Evolutionary conservation across 2,888 invertebrate species (phyloP).

Genomic region (Chaitophorus viminalis): DNA sequence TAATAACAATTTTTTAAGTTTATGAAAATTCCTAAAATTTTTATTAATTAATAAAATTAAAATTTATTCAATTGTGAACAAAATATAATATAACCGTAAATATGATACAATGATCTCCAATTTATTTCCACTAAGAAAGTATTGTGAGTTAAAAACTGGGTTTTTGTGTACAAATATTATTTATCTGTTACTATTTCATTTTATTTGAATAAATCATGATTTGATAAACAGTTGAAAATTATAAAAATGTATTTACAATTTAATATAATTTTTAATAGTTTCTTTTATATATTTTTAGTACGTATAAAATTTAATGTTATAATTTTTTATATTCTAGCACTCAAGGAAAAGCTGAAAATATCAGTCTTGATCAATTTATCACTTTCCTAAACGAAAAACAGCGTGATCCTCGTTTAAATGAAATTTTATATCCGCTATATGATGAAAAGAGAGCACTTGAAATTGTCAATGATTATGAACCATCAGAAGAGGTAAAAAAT

Average conservation of each 20-base stretch:
- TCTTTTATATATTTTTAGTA: conserved; percentile 11
- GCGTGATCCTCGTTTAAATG: conserved; percentile 96
- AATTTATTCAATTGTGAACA: no score
- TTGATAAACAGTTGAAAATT: neutral
- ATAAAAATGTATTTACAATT: no score
- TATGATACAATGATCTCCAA: no score
- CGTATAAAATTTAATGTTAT: neutral
- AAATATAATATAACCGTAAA: no score
- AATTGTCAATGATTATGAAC: conserved; percentile 93
- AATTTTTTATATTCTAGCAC: conserved; percentile 73
- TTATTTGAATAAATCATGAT: neutral
- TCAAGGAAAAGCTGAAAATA: conserved; percentile 87
- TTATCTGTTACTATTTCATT: neutral
- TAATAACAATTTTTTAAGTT: no score
- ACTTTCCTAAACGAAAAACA: conserved; percentile 97
- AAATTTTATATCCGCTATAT: conserved; percentile 97
- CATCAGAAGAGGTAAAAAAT: conserved; percentile 78
- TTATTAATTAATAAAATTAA: no score
- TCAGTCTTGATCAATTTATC: conserved; percentile 87
- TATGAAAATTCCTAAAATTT: no score
- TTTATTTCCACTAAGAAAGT: no score
- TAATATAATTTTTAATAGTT: neutral
- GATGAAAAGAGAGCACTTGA: conserved; percentile 92
- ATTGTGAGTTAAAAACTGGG: no score
- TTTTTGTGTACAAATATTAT: neutral